Conservation (phyloP, 2,888 invertebrate genomes). For the Corythucha ciliata region DNA sequence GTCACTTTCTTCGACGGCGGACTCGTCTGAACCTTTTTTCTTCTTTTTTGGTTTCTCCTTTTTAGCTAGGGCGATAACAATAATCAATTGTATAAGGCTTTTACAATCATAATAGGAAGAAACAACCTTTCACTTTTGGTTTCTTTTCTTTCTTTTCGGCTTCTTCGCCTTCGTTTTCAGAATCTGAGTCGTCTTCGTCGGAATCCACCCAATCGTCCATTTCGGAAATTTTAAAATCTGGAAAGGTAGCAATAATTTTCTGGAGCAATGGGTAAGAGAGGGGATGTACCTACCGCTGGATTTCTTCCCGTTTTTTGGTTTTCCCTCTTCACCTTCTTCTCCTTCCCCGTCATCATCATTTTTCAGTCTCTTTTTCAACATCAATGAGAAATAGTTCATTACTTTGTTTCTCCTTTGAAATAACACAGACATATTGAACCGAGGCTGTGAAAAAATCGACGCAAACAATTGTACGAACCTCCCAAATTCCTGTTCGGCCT, state of each 20-base stretch:
- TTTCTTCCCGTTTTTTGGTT: slow-evolving; percentile 39
- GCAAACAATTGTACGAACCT: slow-evolving; percentile 45
- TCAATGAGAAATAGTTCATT: slow-evolving; percentile 89
- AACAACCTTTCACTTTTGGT: slow-evolving; percentile 50
- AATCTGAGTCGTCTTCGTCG: slow-evolving; percentile 62
- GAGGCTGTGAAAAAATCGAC: not conserved
- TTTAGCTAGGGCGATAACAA: slow-evolving; percentile 19
- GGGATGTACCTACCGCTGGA: slow-evolving; percentile 31
- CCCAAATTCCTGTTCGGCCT: slow-evolving; percentile 95
- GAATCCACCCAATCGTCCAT: slow-evolving; percentile 89
- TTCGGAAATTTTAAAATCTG: slow-evolving; percentile 78
- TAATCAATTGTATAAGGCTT: too few species aligned
- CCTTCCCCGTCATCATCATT: slow-evolving; percentile 54
- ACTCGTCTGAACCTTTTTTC: slow-evolving; percentile 73
- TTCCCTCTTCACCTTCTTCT: slow-evolving; percentile 51
- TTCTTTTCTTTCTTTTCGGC: slow-evolving; percentile 54
- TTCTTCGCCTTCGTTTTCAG: slow-evolving; percentile 58
- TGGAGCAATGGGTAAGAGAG: not conserved
- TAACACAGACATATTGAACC: not conserved
- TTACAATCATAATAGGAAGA: not conserved
- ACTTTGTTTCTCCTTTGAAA: slow-evolving; percentile 76
- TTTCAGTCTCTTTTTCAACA: slow-evolving; percentile 80
- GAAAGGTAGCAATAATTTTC: slow-evolving; percentile 28
- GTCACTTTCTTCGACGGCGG: slow-evolving; percentile 92
- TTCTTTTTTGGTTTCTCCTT: slow-evolving; percentile 56